phyloP scores from a whole-genome alignment of 2,797 vertebrate genomes.

The Acestrorhynchus altus region DNA sequence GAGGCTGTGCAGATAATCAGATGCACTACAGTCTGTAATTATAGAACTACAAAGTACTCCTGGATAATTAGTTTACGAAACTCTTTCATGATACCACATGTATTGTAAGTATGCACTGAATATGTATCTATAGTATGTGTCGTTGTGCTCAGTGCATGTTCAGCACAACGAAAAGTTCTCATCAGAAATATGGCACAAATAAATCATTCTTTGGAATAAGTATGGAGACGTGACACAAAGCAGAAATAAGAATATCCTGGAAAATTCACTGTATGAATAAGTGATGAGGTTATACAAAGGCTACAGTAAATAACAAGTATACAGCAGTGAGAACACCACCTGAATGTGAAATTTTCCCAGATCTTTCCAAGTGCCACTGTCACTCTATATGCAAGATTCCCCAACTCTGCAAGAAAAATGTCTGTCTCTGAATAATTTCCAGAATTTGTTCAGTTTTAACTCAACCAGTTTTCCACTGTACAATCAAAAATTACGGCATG shows the following conservation, averaged over 20 bases:
- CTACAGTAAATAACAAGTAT: background rate
- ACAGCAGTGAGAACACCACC: background rate
- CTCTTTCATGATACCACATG: no score
- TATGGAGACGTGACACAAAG: background rate
- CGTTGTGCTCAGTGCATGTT: background rate
- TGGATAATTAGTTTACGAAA: no score
- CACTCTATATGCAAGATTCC: background rate
- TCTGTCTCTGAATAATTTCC: background rate
- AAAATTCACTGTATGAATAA: background rate
- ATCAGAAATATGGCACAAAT: background rate
- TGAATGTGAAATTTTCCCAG: background rate
- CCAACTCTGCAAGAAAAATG: background rate
- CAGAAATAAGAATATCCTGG: background rate
- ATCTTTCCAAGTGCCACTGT: background rate
- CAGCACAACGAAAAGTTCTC: background rate
- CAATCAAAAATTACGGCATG: background rate
- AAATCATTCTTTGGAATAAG: background rate
- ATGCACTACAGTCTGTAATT: no score
- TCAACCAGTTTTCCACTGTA: background rate
- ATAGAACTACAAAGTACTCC: no score
- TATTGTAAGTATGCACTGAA: background rate
- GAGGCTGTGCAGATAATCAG: no score
- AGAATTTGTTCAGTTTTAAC: background rate
- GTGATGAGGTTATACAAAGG: conserved; percentile 4
- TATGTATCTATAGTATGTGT: background rate